Conservation (phyloP, 2,888 invertebrate species). For the Hecatera dysodea region DNA sequence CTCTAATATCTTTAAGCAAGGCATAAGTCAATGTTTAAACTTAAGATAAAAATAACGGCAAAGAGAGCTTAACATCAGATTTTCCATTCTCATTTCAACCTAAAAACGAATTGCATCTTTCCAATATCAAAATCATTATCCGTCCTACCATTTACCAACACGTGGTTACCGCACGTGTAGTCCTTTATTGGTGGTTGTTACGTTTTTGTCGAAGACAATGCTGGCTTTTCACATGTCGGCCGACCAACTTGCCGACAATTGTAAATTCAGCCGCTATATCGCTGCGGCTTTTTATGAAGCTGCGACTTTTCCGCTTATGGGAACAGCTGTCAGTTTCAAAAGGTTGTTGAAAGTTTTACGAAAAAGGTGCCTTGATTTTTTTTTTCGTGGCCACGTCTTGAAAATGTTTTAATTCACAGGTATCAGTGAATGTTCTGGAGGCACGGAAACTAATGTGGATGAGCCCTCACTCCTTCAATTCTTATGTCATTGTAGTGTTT, state of each 20-base stretch:
- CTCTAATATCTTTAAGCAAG: too few relatives aligned
- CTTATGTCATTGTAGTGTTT: conserved; percentile 92
- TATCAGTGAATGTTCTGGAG: conserved; percentile 93
- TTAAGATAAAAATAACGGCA: not conserved
- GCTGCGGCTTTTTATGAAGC: conserved; percentile 55
- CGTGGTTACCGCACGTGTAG: conserved; percentile 46
- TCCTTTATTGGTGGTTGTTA: conserved; percentile 69
- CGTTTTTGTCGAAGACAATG: conserved; percentile 66
- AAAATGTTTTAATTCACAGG: conserved; percentile 81
- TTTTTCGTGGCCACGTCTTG: not conserved
- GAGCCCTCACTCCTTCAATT: conserved; percentile 89
- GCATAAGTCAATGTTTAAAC: too few relatives aligned
- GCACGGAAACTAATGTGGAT: conserved; percentile 90
- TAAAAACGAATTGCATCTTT: not conserved
- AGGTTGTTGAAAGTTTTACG: conserved; percentile 42
- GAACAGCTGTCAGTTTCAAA: conserved; percentile 50
- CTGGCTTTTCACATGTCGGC: conserved; percentile 65
- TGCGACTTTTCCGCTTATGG: conserved; percentile 54
- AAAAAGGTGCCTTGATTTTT: not conserved
- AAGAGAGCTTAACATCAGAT: not conserved
- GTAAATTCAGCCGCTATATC: conserved; percentile 52
- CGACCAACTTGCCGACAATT: conserved; percentile 58
- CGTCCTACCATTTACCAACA: conserved; percentile 6
- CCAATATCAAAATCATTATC: not conserved
- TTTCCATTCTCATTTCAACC: too few relatives aligned